Conservation (phyloP, 1,140 invertebrate species). For the Eciton burchellii region DNA sequence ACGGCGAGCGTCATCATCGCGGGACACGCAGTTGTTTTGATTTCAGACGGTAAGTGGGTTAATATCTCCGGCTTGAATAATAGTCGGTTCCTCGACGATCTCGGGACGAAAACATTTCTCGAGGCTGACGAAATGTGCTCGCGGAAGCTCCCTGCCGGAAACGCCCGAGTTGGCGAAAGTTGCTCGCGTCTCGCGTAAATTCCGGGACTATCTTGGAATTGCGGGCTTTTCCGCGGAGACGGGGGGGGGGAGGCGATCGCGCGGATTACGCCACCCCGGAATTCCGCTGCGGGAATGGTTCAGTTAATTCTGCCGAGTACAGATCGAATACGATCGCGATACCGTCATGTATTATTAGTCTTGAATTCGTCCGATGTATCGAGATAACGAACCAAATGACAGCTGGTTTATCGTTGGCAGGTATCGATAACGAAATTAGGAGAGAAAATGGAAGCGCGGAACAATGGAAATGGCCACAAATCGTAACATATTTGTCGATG, state of each 20-base stretch:
- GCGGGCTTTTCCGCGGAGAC: slow-evolving; percentile 7
- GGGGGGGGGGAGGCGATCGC: slow-evolving; percentile 13
- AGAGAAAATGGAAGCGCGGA: slow-evolving; percentile 2
- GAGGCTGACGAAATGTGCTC: slow-evolving; percentile 52
- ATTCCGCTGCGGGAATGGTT: not conserved
- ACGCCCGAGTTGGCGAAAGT: slow-evolving; percentile 42
- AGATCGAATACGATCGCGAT: not conserved
- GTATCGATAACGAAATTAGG: slow-evolving; percentile 24
- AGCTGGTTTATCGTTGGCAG: not conserved
- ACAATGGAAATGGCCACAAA: slow-evolving; percentile 26
- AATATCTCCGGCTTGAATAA: slow-evolving; percentile 44
- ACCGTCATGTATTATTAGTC: not conserved
- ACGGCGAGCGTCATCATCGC: slow-evolving; percentile 14
- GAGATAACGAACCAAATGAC: not conserved
- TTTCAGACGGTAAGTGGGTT: slow-evolving; percentile 30
- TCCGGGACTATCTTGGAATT: slow-evolving; percentile 53
- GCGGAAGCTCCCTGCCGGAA: not conserved
- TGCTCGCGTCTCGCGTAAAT: slow-evolving; percentile 38
- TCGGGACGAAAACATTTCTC: slow-evolving; percentile 52
- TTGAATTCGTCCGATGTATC: not conserved
- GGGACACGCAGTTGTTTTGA: slow-evolving; percentile 53
- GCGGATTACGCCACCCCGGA: slow-evolving; percentile 18
- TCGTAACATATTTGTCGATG: slow-evolving; percentile 18
- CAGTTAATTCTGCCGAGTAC: not conserved
- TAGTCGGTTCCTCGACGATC: slow-evolving; percentile 1